These are phyloP conservation scores for Odocoileus hemionus DNA, from an alignment of 2,113 vertebrate genomes.

Conservation along the genomic window DNA sequence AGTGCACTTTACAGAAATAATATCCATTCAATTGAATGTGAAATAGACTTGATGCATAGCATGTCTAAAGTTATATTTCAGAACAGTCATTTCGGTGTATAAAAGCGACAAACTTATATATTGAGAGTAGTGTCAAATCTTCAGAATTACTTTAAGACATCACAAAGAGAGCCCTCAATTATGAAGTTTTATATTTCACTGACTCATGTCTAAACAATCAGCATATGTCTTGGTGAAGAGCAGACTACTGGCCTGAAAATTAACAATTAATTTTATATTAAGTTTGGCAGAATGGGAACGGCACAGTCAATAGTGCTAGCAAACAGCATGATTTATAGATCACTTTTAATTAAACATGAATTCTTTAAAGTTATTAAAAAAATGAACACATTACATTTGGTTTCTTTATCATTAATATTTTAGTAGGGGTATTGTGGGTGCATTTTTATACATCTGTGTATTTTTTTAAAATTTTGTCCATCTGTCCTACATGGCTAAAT, in stretches of 20 bases:
- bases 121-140: constrained; percentile 16
- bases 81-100: neutral
- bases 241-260: constrained; percentile 69
- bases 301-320: constrained; percentile 72
- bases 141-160: constrained; percentile 51
- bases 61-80: constrained; percentile 53
- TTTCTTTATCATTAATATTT: constrained; percentile 75
- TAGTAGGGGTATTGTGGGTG: constrained; percentile 60
- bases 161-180: constrained; percentile 33
- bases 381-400: constrained; percentile 68
- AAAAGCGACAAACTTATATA: neutral
- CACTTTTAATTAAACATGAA: constrained; percentile 79
- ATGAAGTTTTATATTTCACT: constrained; percentile 64
- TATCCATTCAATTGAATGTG: constrained; percentile 50
- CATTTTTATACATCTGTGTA: constrained; percentile 45
- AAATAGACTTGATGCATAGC: constrained; percentile 42
- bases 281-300: constrained; percentile 71
- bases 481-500: constrained; percentile 31
- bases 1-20: constrained; percentile 60
- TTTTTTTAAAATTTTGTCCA: constrained; percentile 48
- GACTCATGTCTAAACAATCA: constrained; percentile 49
- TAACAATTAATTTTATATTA: constrained; percentile 81
- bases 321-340: constrained; percentile 79
- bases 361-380: constrained; percentile 75
- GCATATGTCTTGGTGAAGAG: constrained; percentile 43